A percentile compares a stretch with the other conserved stretches of the same genome.
These are phyloP conservation scores for human DNA, from an alignment of 2,113 vertebrate genomes.

Conservation along the genomic window GRCh38 chr2:183151001-183151500, in stretches of 20 bases:
- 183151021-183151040: neutral
- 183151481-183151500: slow-evolving; percentile 66
- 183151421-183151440: slow-evolving; percentile 37
- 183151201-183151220: neutral
- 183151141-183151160: slow-evolving; percentile 6
- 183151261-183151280: slow-evolving; percentile 1
- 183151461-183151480: slow-evolving; percentile 7
- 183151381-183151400: slow-evolving; percentile 42
- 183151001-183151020: neutral
- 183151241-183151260: neutral
- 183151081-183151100: neutral
- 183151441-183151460: slow-evolving; percentile 55
- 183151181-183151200: neutral
- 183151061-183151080: neutral
- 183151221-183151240: neutral
- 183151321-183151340: neutral
- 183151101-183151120: neutral
- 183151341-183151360: neutral
- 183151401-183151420: slow-evolving; percentile 3
- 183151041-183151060: neutral
- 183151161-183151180: neutral
- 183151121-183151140: slow-evolving; percentile 6
- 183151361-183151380: slow-evolving; percentile 21
- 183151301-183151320: slow-evolving; percentile 4
- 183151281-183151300: neutral